Percentiles rank a stretch among this genome's conserved stretches.
Evolutionary conservation across 1,140 invertebrate genomes (phyloP).

Genomic region (Drosophila pruinosa): DNA sequence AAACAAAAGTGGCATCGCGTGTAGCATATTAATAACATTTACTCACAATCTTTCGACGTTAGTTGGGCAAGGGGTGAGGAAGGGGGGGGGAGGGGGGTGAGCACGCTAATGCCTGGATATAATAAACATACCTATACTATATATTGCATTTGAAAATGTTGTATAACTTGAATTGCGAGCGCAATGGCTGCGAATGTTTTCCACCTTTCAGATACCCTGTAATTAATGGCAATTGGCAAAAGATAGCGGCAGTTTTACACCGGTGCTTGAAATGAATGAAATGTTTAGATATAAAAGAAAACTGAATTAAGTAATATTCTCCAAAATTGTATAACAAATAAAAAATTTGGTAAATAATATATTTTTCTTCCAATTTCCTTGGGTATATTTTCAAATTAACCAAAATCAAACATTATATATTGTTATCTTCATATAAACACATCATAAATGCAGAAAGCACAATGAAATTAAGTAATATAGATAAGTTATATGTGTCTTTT

Average conservation of each 20-base stretch:
- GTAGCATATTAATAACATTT: constrained; percentile 23
- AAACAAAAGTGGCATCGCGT: constrained; percentile 29
- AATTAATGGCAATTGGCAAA: neutral
- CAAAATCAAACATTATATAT: too few relatives aligned
- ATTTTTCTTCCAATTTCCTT: too few relatives aligned
- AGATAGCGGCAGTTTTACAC: too few relatives aligned
- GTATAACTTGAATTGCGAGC: constrained; percentile 71
- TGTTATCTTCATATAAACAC: too few relatives aligned
- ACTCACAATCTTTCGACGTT: neutral
- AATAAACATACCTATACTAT: neutral
- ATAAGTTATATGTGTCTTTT: neutral
- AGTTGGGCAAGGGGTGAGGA: neutral
- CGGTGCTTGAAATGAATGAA: too few relatives aligned
- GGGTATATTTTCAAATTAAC: too few relatives aligned
- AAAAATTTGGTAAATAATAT: too few relatives aligned
- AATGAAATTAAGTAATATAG: too few relatives aligned
- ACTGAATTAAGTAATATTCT: too few relatives aligned
- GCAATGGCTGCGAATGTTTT: neutral
- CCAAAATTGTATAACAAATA: too few relatives aligned
- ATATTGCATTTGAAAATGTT: constrained; percentile 65
- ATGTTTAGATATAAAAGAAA: too few relatives aligned
- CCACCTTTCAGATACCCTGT: neutral
- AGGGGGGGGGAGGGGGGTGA: neutral
- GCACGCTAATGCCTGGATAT: neutral
- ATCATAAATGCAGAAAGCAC: too few relatives aligned